These are phyloP conservation scores for Rhagium mordax DNA, from an alignment of 2,888 invertebrate species.

Conservation along the genomic window DNA sequence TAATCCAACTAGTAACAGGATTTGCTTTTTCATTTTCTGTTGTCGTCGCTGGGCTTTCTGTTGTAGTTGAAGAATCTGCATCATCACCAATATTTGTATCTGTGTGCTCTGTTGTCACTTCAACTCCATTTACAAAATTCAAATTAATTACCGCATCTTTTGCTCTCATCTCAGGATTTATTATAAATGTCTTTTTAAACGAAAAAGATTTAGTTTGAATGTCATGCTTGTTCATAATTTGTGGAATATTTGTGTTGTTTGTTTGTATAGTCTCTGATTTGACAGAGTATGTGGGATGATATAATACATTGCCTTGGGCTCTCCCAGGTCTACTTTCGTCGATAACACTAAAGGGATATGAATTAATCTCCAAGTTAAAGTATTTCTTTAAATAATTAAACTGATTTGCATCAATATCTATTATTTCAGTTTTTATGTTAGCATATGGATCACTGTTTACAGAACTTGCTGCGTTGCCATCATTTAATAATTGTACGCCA, in stretches of 20 bases:
- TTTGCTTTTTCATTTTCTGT: too few relatives aligned
- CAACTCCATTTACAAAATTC: conserved; percentile 54
- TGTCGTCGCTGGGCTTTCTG: too few relatives aligned
- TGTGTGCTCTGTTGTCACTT: conserved; percentile 36
- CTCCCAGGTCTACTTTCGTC: background rate
- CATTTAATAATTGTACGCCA: background rate
- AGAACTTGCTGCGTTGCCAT: too few relatives aligned
- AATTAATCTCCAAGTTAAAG: conserved; percentile 15
- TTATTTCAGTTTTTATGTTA: conserved; percentile 56
- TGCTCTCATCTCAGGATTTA: conserved; percentile 37
- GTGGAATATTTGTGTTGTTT: conserved; percentile 32
- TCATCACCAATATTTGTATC: too few relatives aligned
- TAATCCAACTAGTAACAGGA: too few relatives aligned
- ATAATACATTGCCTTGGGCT: background rate
- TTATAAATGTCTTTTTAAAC: conserved; percentile 41
- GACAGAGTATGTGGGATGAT: conserved; percentile 29
- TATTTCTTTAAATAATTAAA: conserved; percentile 18
- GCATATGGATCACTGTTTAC: conserved; percentile 48
- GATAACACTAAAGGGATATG: conserved; percentile 5
- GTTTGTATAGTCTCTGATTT: conserved; percentile 31
- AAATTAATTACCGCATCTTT: conserved; percentile 46
- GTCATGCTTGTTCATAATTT: conserved; percentile 26
- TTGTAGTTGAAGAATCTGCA: too few relatives aligned
- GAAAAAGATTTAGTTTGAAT: conserved; percentile 30
- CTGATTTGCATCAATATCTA: conserved; percentile 53